Percentiles rank a stretch among this genome's conserved stretches.
Evolutionary conservation across 2,113 vertebrate genomes (phyloP).

Genomic region (Callipepla californica): DNA sequence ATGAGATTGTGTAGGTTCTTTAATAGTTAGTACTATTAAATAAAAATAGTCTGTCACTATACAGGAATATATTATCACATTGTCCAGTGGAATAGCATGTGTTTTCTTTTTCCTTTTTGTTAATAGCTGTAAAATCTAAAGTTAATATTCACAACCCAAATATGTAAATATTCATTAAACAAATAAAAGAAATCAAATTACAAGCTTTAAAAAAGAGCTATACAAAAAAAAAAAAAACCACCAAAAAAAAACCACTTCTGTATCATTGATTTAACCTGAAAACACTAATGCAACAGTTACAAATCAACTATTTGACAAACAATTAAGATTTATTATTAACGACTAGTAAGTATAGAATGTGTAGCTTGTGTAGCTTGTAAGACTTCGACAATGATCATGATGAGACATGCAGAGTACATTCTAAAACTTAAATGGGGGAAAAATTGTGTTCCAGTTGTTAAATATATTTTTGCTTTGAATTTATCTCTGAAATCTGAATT

Average conservation of each 20-base stretch:
- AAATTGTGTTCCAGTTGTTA: background rate
- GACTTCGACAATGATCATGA: background rate
- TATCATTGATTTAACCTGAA: background rate
- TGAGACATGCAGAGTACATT: background rate
- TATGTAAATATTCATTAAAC: background rate
- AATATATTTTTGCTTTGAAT: accelerated
- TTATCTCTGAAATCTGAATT: background rate
- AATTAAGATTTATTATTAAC: background rate
- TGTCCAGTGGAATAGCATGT: background rate
- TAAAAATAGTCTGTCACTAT: background rate
- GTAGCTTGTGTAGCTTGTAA: background rate
- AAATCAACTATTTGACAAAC: background rate
- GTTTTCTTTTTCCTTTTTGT: background rate
- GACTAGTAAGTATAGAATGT: background rate
- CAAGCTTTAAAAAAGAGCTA: background rate
- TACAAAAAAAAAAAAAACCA: background rate
- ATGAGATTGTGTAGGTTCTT: background rate
- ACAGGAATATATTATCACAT: background rate
- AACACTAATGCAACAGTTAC: background rate
- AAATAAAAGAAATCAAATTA: background rate
- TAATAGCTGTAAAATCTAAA: background rate
- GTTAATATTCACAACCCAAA: background rate
- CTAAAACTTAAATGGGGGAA: accelerated
- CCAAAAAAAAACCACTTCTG: background rate
- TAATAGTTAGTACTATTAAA: background rate